phyloP scores from a whole-genome alignment of 2,888 invertebrate species.

The Hemistola chrysoprasaria region DNA sequence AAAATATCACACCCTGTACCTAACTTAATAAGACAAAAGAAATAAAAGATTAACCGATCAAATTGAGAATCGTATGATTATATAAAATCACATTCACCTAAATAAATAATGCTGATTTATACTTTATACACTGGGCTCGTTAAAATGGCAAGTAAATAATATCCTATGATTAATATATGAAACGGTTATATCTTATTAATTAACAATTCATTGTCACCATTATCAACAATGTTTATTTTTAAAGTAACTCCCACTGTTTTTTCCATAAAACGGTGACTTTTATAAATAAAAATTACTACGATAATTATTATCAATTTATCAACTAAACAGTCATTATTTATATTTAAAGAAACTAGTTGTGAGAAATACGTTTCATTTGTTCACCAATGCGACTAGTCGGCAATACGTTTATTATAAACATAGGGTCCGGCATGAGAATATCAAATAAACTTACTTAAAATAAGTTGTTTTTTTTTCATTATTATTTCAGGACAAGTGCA shows the following conservation, averaged over 20 bases:
- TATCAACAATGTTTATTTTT: constrained; percentile 9
- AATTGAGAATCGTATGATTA: constrained; percentile 34
- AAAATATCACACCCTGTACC: constrained; percentile 13
- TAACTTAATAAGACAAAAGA: constrained; percentile 22
- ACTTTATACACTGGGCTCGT: constrained; percentile 43
- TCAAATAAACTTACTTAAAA: no score
- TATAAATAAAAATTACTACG: neutral
- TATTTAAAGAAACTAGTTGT: neutral
- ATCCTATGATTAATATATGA: constrained; percentile 28
- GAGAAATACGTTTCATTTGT: constrained; percentile 3
- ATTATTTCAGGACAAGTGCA: no score
- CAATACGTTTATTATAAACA: no score
- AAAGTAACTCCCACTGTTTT: constrained; percentile 15
- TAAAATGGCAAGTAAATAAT: constrained; percentile 50
- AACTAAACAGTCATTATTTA: constrained; percentile 1
- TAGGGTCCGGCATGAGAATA: no score
- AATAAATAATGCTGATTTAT: constrained; percentile 34
- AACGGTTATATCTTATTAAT: constrained; percentile 19
- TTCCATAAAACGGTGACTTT: constrained; percentile 11
- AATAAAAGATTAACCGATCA: constrained; percentile 35
- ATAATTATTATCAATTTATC: neutral
- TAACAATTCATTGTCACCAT: constrained; percentile 22
- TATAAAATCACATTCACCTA: constrained; percentile 38
- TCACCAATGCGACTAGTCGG: no score
- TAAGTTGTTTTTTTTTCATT: no score